phyloP scores from a whole-genome alignment of 2,888 invertebrate species.

The Cinara cedri region DNA sequence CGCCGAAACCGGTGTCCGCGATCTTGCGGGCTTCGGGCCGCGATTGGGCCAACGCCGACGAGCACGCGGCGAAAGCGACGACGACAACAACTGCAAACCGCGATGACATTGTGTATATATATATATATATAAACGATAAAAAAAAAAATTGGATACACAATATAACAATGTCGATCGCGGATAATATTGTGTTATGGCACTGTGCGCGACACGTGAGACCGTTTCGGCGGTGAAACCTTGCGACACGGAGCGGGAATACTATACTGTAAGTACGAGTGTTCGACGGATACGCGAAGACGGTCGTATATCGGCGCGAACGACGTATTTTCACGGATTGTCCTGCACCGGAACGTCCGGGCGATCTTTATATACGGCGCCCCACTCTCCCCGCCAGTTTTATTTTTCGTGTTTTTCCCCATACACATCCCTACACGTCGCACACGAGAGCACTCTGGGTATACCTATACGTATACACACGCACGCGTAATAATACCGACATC shows the following conservation, averaged over 20 bases:
- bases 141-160: too few relatives aligned
- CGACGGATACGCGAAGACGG: neutral
- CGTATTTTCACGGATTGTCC: conserved; percentile 31
- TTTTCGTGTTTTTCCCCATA: neutral
- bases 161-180: too few relatives aligned
- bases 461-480: neutral
- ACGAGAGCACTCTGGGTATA: too few relatives aligned
- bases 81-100: neutral
- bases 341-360: neutral
- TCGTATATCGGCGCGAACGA: neutral
- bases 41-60: neutral
- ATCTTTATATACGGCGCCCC: conserved; percentile 51
- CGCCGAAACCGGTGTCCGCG: conserved; percentile 24
- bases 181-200: too few relatives aligned
- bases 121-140: neutral
- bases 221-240: too few relatives aligned
- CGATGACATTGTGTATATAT: neutral
- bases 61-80: neutral
- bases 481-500: neutral
- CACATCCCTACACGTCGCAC: conserved; percentile 8
- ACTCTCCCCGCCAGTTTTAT: conserved; percentile 16
- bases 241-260: too few relatives aligned
- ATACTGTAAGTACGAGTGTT: too few relatives aligned
- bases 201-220: too few relatives aligned
- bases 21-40: conserved; percentile 37